Percentiles rank a stretch among this genome's conserved stretches.
phyloP scores from a whole-genome alignment of 2,113 vertebrate genomes.

The Laticauda laticaudata region DNA sequence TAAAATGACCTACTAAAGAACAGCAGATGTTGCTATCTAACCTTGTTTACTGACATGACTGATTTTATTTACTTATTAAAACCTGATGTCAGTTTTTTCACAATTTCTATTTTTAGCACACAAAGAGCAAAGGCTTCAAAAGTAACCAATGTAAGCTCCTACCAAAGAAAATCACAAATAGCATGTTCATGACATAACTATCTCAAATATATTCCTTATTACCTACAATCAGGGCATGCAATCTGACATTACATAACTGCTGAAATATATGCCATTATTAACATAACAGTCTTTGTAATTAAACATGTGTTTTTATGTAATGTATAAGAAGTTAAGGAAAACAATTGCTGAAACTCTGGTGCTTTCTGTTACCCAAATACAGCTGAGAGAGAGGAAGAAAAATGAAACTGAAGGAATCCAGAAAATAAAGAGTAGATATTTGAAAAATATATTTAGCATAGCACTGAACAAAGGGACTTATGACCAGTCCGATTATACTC shows the following conservation, averaged over 20 bases:
- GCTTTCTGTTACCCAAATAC: fast-evolving
- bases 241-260: slow-evolving; percentile 30
- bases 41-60: background rate
- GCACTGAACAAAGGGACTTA: too few relatives aligned
- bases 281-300: background rate
- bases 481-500: too few relatives aligned
- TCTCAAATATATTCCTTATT: background rate
- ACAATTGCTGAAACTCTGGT: slow-evolving; percentile 10
- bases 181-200: slow-evolving; percentile 7
- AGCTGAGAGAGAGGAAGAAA: background rate
- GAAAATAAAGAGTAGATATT: background rate
- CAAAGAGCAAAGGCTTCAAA: background rate
- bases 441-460: background rate
- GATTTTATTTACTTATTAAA: background rate
- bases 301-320: slow-evolving; percentile 32
- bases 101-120: background rate
- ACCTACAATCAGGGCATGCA: background rate
- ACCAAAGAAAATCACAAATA: background rate
- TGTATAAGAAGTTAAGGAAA: background rate
- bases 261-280: slow-evolving; percentile 31
- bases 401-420: background rate
- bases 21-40: background rate
- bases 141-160: background rate
- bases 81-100: slow-evolving; percentile 5
- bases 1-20: background rate